Base-by-base conservation (phyloP, 2,888 invertebrate genomes). In the Drosophila picticornis region DNA sequence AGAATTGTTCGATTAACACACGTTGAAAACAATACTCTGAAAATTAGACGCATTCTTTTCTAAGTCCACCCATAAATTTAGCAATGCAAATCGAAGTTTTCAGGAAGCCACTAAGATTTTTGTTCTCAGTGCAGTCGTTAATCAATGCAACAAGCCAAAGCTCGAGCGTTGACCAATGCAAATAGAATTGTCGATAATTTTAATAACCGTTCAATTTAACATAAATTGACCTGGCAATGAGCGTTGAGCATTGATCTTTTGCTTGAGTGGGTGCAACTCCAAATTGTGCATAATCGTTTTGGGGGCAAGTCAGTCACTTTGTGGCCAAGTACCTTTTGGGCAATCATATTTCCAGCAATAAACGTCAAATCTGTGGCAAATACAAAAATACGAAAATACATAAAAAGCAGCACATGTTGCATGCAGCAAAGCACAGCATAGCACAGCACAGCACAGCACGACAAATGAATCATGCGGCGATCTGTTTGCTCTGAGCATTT, bases 391-490 rank as follows among this genome's bases (percentile, higher is more conserved):
- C 4, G 13, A 40, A 57, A 65, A 71, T 25, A 25, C 38, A 32
- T 34, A 19, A 27, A 60, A 43, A 29, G 13, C 27, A 56, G 29
- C 40, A 57, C 52, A 73, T 46, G 75, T 51, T 69, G 65, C 68
- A 75, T 68, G 62, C 25, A 25, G 10, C 60, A 70, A 53, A 60
- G 51, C 82, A 83, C 7, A 13, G 19, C 38, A 10, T 0, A 40
- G 38, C 38, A 62, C 59, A 76, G 66, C 61, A 69, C 51, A 56
- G 51, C 83, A 83, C 27, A 55, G 80, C 88, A 90, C 88, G 90
- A 88, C 84, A 87, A 90, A 89, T 87, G 90, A 88, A 86, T 90
- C 88, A 90, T 76, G 87, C 80, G 67, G 86, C 62, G 73, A 79
- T 69, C 16, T 25, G 9, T 46, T 46, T 46, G 46, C 46, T 46